Evolutionary conservation across 2,113 vertebrate genomes (phyloP).

Genomic region (Neofelis nebulosa): DNA sequence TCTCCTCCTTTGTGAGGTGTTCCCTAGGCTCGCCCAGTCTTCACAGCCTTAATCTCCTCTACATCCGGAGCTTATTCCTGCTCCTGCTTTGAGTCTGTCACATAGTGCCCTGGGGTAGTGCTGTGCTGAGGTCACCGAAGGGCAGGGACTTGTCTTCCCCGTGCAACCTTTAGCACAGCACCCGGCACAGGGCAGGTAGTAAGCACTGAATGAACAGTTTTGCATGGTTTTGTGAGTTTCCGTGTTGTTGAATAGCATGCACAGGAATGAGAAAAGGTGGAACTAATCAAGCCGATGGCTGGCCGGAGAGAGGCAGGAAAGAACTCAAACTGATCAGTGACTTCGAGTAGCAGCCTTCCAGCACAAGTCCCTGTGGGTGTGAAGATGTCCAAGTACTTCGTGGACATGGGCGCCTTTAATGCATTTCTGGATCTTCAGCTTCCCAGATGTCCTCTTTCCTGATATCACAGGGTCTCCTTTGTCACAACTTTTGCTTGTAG

Average conservation of each 20-base stretch:
- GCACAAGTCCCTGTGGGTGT: fast-evolving
- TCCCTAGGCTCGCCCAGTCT: no score
- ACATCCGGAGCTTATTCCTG: neutral
- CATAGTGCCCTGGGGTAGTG: no score
- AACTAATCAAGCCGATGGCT: neutral
- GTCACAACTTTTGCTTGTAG: neutral
- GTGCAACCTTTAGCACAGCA: neutral
- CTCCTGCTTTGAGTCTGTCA: neutral
- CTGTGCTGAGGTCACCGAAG: no score
- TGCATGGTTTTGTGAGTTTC: neutral
- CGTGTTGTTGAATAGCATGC: neutral
- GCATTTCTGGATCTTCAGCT: neutral
- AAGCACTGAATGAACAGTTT: neutral
- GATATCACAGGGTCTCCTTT: neutral
- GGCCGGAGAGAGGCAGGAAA: neutral
- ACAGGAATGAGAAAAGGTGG: neutral
- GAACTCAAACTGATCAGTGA: neutral
- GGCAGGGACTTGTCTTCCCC: neutral
- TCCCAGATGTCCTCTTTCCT: neutral
- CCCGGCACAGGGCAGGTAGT: neutral
- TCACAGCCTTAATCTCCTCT: neutral
- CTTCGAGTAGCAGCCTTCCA: neutral
- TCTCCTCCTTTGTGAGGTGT: neutral
- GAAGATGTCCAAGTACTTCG: neutral
- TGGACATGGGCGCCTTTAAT: neutral